Base-by-base conservation (phyloP, 2,797 vertebrate species). In the Sitta carolinensis region DNA sequence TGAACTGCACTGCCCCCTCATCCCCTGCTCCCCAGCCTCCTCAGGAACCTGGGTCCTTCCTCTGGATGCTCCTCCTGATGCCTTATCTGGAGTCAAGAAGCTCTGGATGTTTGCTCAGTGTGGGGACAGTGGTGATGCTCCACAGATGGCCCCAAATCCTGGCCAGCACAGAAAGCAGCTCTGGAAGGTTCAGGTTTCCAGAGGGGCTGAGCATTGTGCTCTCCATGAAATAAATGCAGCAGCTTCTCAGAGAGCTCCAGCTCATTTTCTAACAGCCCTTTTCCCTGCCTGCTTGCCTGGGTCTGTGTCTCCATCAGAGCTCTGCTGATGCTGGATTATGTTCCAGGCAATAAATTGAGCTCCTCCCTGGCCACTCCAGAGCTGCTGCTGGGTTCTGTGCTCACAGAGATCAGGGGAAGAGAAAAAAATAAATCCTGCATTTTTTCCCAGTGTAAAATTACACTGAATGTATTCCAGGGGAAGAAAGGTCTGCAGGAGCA, bases 331-430 rank as follows among this genome's bases (percentile, higher is more conserved):
- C 66, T 62, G 72, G 62, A 51, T 93, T 90, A 54, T 61, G 59
- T 86, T 93, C 75, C 85, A 76, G 72, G 68, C 82, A 92, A 87
- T 85, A 87, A 95, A 93, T 4, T 14, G 54, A 91, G 48, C 34
- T 68, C 45, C 67, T 81, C 80, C 72, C 48, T 22, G 43, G 58
- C 30, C 51, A 40, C 66, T 47, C 43, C 72, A 38, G 50, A 88
- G 69, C 72, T 88, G 43, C 85, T 84, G 57, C 62, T 58, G 1
- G 1, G 9, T 55, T 81, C 85, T 87, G 86, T 72, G 77, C 85
- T 58, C 67, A 25, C 51, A 45, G 79, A 90, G 72, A 94, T 84
- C 64, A 84, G 80, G 32, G 42, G 63, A 63, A 42, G 58, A 64
- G 66, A 38, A 91, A 57, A 57, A 94, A 84, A 93, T 26, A 66